phyloP scores from a whole-genome alignment of 2,888 invertebrate genomes.

The Patella ulyssiponensis region DNA sequence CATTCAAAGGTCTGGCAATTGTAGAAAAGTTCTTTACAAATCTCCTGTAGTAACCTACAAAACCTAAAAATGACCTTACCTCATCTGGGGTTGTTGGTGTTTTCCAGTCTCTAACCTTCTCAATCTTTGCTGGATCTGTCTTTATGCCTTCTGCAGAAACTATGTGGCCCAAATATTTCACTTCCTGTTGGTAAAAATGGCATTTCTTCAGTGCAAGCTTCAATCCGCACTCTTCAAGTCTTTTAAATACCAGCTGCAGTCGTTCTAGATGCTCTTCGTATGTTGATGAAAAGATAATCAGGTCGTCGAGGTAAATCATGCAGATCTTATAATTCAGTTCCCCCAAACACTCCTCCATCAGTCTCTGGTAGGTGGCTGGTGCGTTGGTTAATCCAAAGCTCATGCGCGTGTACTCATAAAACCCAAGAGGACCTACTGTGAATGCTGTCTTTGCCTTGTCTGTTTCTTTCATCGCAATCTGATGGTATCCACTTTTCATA shows the following conservation, averaged over 20 bases:
- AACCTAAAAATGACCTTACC: too few species aligned
- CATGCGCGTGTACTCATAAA: slow-evolving; percentile 35
- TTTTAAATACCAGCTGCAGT: slow-evolving; percentile 29
- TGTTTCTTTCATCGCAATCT: too few species aligned
- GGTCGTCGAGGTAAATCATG: slow-evolving; percentile 41
- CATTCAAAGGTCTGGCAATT: too few species aligned
- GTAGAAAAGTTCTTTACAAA: too few species aligned
- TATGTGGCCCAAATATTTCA: slow-evolving; percentile 33
- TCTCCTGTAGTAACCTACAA: too few species aligned
- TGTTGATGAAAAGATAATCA: slow-evolving; percentile 34
- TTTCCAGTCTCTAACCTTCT: too few species aligned
- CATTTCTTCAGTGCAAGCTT: slow-evolving; percentile 39
- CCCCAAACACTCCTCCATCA: slow-evolving; percentile 34
- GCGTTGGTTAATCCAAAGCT: slow-evolving; percentile 32
- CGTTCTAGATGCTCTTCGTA: slow-evolving; percentile 37
- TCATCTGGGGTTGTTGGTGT: too few species aligned
- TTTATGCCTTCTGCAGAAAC: too few species aligned
- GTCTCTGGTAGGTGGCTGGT: slow-evolving; percentile 35
- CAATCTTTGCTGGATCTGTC: too few species aligned
- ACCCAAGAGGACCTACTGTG: slow-evolving; percentile 34
- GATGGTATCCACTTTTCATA: background rate
- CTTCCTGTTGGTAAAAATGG: slow-evolving; percentile 20
- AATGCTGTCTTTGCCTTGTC: slow-evolving; percentile 36
- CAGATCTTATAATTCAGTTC: slow-evolving; percentile 31
- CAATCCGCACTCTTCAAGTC: slow-evolving; percentile 23